Conservation (phyloP, 1,140 invertebrate species). For the Lepeophtheirus salmonis region DNA sequence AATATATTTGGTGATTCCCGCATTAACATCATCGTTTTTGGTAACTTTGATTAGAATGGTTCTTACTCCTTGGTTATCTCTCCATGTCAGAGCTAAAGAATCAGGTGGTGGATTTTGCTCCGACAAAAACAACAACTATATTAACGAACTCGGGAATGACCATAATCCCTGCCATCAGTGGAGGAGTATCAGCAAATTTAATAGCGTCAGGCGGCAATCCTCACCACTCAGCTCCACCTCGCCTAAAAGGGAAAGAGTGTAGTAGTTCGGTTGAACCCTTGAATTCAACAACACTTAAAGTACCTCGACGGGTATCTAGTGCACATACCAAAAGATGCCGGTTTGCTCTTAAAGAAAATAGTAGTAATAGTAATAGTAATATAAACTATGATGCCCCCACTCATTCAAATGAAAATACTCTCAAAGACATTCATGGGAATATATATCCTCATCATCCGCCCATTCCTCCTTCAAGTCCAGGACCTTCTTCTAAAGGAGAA, state of each 20-base stretch:
- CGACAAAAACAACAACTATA: not conserved
- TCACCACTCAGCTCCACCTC: not conserved
- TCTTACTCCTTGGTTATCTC: not conserved
- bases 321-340: conserved; percentile 9
- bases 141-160: too few relatives aligned
- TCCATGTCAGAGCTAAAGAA: not conserved
- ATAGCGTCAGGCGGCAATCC: too few relatives aligned
- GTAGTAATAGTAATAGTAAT: not conserved
- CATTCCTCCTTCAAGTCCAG: not conserved
- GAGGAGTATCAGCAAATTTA: not conserved
- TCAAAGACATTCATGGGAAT: not conserved
- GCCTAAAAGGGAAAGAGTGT: not conserved
- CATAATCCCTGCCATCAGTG: too few relatives aligned
- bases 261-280: not conserved
- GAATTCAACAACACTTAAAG: not conserved
- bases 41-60: not conserved
- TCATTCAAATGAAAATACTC: not conserved
- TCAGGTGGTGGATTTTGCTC: not conserved
- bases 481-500: not conserved
- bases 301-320: not conserved
- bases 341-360: conserved; percentile 6
- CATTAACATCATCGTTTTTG: too few relatives aligned
- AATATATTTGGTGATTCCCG: too few relatives aligned
- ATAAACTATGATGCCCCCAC: not conserved
- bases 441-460: not conserved